Base-by-base conservation (phyloP, 2,888 invertebrate genomes). In the Ophioninae sp. region DNA sequence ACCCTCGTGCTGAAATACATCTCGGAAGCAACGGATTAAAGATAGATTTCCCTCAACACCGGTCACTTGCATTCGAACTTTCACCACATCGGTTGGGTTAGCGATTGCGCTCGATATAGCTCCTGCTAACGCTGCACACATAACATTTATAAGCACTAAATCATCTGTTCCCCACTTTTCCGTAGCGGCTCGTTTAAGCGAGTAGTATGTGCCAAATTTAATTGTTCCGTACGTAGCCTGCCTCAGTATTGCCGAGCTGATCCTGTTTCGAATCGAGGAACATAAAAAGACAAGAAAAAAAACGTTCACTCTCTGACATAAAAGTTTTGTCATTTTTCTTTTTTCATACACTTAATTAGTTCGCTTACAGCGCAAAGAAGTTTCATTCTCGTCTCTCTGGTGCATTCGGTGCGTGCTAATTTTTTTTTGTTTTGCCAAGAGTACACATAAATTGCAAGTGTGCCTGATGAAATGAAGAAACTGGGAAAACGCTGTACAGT, bases 171-270 rank as follows among this genome's bases (percentile, higher is more conserved):
- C 90, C 92, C 92, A 92, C 72, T 85, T 90, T 44, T 92, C 89
- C 64, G 85, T 86, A 59, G 85, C 88, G 88, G 95, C 90, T 90
- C 82, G 95, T 93, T 98, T 98, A 87, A 98, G 93, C 1, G 97
- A 96, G 92, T 99, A 98, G 93, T 99, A 99, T 13, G 98, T 97
- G 87, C 99, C 99, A 92, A 99, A 98, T 93, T 99, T 99, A 85
- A 99, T 97, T 56, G 98, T 98, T 88, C 99, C 99, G 94, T 99
- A 99, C 59, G 98, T 98, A 44, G 98, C 97, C 93, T 99, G 99
- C 2, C 98, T 95, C 80, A 99, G 94, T 75, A 99, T 96, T 64
- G 99, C 98, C 73, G 98, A 98, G 95, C 96, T 96, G 91, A 99
- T 97, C 75, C 98, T 98, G 93, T 17, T 92, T 76, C 74, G 74